phyloP scores from a whole-genome alignment of 2,888 invertebrate genomes.

The Alcis repandata region DNA sequence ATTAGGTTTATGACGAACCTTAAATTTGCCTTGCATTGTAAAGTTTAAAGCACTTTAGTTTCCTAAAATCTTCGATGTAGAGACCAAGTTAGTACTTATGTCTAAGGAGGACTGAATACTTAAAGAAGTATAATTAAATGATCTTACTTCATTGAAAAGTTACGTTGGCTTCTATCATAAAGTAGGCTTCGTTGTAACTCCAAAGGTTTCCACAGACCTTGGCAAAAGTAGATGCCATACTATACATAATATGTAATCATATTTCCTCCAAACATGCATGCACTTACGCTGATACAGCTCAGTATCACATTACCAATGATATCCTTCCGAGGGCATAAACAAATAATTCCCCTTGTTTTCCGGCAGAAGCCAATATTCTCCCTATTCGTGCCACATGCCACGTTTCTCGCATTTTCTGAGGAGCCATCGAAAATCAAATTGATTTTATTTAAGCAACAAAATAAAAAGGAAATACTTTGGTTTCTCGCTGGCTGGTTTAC shows the following conservation, averaged over 20 bases:
- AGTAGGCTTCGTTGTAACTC: too few relatives aligned
- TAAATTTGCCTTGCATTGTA: neutral
- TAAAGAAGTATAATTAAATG: neutral
- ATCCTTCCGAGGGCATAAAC: constrained; percentile 12
- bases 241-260: too few relatives aligned
- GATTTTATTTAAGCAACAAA: constrained; percentile 23
- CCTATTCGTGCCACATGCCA: constrained; percentile 11
- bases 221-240: neutral
- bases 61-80: neutral
- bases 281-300: constrained; percentile 15
- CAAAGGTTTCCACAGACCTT: neutral
- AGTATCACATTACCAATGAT: constrained; percentile 15
- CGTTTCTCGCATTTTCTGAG: neutral
- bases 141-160: too few relatives aligned
- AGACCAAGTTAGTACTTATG: neutral
- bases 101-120: neutral
- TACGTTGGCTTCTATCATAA: too few relatives aligned
- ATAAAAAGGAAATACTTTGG: constrained; percentile 25
- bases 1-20: neutral
- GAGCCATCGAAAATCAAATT: constrained; percentile 17
- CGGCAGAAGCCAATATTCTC: constrained; percentile 12
- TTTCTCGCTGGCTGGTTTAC: constrained; percentile 24
- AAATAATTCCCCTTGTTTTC: constrained; percentile 15
- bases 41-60: neutral
- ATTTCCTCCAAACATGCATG: neutral